A percentile compares a stretch with the other conserved stretches of the same genome.
Evolutionary conservation across 2,797 vertebrate genomes (phyloP).

Genomic region (Anniella stebbinsi): DNA sequence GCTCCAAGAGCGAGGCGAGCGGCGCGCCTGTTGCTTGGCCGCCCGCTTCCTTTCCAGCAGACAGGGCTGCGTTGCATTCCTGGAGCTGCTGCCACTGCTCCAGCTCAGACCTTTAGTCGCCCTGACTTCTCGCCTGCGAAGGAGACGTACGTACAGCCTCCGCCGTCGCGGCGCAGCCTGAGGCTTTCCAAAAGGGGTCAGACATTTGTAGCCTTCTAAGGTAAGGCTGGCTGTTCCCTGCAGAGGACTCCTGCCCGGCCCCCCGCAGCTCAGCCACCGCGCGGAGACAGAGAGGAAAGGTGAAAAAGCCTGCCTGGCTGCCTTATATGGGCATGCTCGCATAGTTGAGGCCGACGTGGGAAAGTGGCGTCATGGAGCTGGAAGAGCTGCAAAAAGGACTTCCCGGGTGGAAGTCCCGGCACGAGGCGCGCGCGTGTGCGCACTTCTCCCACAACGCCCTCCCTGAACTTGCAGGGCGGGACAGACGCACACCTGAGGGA

Average conservation of each 20-base stretch:
- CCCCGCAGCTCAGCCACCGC: conserved; percentile 15
- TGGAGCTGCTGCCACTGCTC: not conserved
- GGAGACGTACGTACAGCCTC: not conserved
- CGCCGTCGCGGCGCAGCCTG: not conserved
- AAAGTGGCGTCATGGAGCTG: conserved; percentile 73
- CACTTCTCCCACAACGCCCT: no score
- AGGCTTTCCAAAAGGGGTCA: not conserved
- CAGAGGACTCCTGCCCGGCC: conserved; percentile 33
- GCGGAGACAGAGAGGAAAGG: conserved; percentile 23
- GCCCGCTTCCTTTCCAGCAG: not conserved
- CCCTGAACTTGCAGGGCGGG: no score
- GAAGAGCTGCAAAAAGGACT: not conserved
- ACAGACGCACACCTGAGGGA: no score
- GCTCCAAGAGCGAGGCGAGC: not conserved
- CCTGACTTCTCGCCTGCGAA: not conserved
- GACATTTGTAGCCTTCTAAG: conserved; percentile 80
- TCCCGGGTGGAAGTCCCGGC: conserved; percentile 34
- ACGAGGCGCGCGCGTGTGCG: conserved; percentile 32
- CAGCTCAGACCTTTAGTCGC: not conserved
- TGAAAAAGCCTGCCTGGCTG: conserved; percentile 74
- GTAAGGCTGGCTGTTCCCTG: conserved; percentile 68
- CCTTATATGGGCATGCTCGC: conserved; percentile 84
- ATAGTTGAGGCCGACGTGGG: conserved; percentile 75
- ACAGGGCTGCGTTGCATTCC: not conserved
- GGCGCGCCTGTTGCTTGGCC: not conserved